Conservation (phyloP, 2,888 invertebrate species). For the Rhagonycha fulva region DNA sequence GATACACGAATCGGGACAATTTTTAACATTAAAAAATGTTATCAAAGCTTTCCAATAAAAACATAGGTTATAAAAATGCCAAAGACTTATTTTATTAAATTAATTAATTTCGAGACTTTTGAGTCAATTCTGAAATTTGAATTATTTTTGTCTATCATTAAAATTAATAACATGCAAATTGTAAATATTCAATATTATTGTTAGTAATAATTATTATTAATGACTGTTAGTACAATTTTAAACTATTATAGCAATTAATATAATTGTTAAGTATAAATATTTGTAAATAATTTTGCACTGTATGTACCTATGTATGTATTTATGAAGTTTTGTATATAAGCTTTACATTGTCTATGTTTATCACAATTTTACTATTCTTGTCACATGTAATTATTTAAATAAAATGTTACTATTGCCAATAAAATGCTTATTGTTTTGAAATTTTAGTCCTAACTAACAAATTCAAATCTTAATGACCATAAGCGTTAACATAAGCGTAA, state of each 20-base stretch:
- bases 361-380: constrained; percentile 48
- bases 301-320: constrained; percentile 36
- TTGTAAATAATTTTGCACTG: constrained; percentile 25
- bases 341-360: constrained; percentile 48
- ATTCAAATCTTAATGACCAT: too few species aligned
- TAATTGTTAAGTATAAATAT: constrained; percentile 1
- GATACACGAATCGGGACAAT: not conserved
- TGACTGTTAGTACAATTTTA: constrained; percentile 1
- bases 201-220: constrained; percentile 1
- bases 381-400: constrained; percentile 40
- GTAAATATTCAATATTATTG: not conserved
- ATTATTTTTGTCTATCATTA: not conserved
- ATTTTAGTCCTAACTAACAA: not conserved
- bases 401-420: constrained; percentile 34
- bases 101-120: not conserved
- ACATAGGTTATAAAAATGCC: not conserved
- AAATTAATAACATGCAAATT: not conserved
- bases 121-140: not conserved
- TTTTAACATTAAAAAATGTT: not conserved
- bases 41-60: not conserved
- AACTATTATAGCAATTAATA: not conserved
- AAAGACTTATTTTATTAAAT: constrained; percentile 1
- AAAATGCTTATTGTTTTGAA: not conserved
- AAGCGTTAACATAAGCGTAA: too few species aligned
- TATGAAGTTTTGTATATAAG: constrained; percentile 41